A percentile compares a stretch with the other conserved stretches of the same genome.
Evolutionary conservation across 2,888 invertebrate genomes (phyloP).

Genomic region (Entomobrya proxima): DNA sequence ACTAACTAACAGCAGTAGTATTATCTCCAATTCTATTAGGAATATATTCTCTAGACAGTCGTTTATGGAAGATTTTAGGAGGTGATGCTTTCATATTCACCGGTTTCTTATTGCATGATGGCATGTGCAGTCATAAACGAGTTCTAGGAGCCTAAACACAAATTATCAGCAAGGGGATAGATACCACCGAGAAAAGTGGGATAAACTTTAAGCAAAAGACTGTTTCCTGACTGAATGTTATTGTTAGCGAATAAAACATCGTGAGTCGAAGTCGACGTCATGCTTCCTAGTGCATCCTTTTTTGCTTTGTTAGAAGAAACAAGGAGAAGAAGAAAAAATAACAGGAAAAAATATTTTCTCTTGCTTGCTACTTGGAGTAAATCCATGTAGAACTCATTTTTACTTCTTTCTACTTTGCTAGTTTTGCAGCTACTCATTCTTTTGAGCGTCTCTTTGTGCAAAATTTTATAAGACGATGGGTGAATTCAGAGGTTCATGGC

Average conservation of each 20-base stretch:
- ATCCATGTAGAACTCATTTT: neutral
- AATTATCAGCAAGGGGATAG: neutral
- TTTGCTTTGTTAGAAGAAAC: neutral
- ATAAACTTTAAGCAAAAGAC: neutral
- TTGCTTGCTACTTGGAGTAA: neutral
- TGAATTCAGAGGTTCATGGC: slow-evolving; percentile 13
- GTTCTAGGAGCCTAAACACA: neutral
- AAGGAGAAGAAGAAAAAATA: neutral
- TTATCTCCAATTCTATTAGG: neutral
- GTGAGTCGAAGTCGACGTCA: neutral
- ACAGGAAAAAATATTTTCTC: slow-evolving; percentile 28
- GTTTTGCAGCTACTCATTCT: neutral
- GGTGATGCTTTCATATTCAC: neutral
- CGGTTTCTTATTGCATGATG: neutral
- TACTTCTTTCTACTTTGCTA: neutral
- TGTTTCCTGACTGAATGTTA: slow-evolving; percentile 27
- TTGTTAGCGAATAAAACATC: slow-evolving; percentile 22
- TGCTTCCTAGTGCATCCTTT: neutral
- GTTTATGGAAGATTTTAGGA: neutral
- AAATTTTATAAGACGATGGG: neutral
- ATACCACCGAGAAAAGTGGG: neutral
- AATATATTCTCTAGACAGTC: neutral
- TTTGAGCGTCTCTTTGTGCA: neutral
- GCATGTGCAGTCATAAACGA: neutral
- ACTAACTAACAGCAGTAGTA: too few relatives aligned